phyloP scores from a whole-genome alignment of 2,113 vertebrate genomes.

The Oryzias curvinotus region DNA sequence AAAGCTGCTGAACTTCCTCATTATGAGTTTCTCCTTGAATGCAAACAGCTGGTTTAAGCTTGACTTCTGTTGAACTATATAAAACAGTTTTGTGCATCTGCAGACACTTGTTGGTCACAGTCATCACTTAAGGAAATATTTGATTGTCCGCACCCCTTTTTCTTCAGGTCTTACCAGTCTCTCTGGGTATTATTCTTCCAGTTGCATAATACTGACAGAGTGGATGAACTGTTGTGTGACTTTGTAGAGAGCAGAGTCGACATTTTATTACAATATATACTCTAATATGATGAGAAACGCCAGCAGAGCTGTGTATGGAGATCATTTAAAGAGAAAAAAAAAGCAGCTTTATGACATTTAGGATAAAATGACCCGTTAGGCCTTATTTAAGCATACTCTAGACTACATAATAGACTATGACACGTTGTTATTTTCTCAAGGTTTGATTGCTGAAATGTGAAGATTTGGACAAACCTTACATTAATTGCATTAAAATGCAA shows the following conservation, averaged over 20 bases:
- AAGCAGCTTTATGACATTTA: conserved; percentile 21
- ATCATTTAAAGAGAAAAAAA: conserved; percentile 32
- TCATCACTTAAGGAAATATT: conserved; percentile 20
- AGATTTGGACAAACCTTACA: conserved; percentile 14
- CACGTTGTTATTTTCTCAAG: conserved; percentile 11
- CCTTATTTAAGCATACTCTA: conserved; percentile 39
- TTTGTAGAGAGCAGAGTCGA: conserved; percentile 25
- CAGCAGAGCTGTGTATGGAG: conserved; percentile 17
- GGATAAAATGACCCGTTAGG: conserved; percentile 26
- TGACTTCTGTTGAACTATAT: conserved; percentile 20
- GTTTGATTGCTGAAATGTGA: conserved; percentile 44
- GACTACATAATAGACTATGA: conserved; percentile 31
- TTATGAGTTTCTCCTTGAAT: conserved; percentile 39
- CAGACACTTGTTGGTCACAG: conserved; percentile 15
- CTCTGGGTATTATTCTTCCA: conserved; percentile 35
- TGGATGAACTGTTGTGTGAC: conserved; percentile 32
- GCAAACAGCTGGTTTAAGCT: conserved; percentile 38
- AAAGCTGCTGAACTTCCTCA: conserved; percentile 64
- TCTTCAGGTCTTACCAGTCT: conserved; percentile 49
- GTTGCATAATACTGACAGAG: conserved; percentile 31
- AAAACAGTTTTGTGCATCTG: conserved; percentile 31
- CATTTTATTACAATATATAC: conserved; percentile 30
- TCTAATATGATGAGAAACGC: conserved; percentile 10
- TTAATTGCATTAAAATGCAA: conserved; percentile 49
- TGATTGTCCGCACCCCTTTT: conserved; percentile 29